Base-by-base conservation (phyloP, 2,888 invertebrate genomes). In the Opisthograptis luteolata region DNA sequence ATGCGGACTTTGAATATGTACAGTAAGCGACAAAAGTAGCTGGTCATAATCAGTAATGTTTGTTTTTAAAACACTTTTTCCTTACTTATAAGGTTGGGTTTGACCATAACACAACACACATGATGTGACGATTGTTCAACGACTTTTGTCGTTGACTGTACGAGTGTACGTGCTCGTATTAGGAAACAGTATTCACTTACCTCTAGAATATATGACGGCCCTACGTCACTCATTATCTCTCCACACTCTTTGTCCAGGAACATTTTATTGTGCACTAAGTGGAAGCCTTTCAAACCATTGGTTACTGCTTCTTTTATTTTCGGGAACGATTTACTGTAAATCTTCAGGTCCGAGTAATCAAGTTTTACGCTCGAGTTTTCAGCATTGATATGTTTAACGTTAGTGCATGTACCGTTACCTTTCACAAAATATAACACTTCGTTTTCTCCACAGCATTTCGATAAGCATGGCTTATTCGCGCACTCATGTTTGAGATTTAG, bases 371-470 rank as follows among this genome's bases (percentile, higher is more conserved):
- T 32, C 9, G 8, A 6, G 0, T 20, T 13, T 1, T 12, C 20
- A 1, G 20, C 7, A 9, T 25, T 7, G 6, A 15, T 5, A n/a
- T 27, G 36, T 4, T 22, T 24, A 22, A 15, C 7, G 19, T 22
- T 20, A 1, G 14, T 25, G 36, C 36, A 36, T 7, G 13, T 7
- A 8, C 12, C 6, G 27, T 22, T 14, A 10, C 8, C 7, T 8
- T 19, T 9, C 12, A 0, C 12, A 6, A 1, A 10, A 12, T 7
- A 15, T 10, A 51, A 12, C 6, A 55, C 17, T 46, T 55, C 45
- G 17, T 52, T 30, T 28, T 25, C 10, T 3, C 43, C 51, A 30
- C 58, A 58, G 9, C 58, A 58, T 34, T 58, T 58, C 0, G 40
- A 9, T 9, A 55, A 1, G 13, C 58, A 58, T 1, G 48, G 30